Percentiles rank a stretch among this genome's conserved stretches.
Conservation (phyloP, 2,797 vertebrate genomes). For the Enteromius paludinosus region DNA sequence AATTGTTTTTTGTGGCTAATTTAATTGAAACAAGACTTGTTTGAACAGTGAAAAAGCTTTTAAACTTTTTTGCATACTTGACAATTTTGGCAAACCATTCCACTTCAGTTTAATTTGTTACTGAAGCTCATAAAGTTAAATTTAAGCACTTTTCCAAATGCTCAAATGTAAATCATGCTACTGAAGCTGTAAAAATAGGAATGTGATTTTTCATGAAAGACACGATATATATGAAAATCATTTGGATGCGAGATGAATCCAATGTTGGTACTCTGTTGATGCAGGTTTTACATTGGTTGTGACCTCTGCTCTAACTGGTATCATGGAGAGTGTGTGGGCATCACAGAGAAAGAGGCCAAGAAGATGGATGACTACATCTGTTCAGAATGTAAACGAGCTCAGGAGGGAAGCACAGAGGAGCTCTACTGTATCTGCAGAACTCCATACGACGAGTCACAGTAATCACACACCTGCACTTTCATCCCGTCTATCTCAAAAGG, state of each 20-base stretch:
- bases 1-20: not conserved
- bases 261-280: slow-evolving; percentile 36
- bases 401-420: slow-evolving; percentile 93
- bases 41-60: not conserved
- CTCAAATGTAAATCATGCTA: not conserved
- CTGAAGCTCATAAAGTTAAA: not conserved
- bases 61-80: not conserved
- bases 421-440: slow-evolving; percentile 99
- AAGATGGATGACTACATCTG: slow-evolving; percentile 99
- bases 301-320: slow-evolving; percentile 99
- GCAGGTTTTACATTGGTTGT: slow-evolving; percentile 99
- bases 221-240: not conserved
- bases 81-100: not conserved
- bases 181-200: not conserved
- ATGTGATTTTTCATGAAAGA: not conserved
- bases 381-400: slow-evolving; percentile 94
- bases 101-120: not conserved
- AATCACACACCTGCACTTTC: slow-evolving; percentile 59
- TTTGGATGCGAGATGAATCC: not conserved
- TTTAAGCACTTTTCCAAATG: too few relatives aligned
- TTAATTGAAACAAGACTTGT: not conserved
- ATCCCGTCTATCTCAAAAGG: not conserved
- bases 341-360: slow-evolving; percentile 99
- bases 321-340: slow-evolving; percentile 97
- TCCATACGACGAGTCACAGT: slow-evolving; percentile 99